Evolutionary conservation across 2,888 invertebrate species (phyloP), one percentile per base, ranked within the genome.

Genomic region (Taphrorychus bicolor): DNA sequence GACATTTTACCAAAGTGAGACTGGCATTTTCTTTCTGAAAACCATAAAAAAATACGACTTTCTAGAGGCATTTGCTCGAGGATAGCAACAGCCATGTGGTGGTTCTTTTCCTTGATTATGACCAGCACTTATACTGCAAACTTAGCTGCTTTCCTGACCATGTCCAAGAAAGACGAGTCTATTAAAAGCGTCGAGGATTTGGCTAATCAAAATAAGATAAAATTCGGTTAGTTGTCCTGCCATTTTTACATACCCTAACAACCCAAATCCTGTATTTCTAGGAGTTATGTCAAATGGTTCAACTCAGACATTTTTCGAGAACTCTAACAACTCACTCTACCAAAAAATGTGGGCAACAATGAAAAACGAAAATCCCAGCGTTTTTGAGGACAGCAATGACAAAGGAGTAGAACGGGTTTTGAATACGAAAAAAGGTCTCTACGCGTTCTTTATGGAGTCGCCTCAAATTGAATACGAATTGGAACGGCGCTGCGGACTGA

Each of bases 361-460:
- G 97, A 89, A 90, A 73, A 88, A 91, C 11, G 87, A 92, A 3
- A 86, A 78, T 58, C 95, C 95, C 0, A 87, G 90, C 0, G 95
- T 97, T 0, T 96, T 95, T 80, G 89, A 91, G 4, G 87, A 87
- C 69, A 90, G 86, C 74, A 97, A 96, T 24, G 71, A 60, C 18
- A 70, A 65, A 51, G 71, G 71, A 11, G 89, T 95, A 0, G 91
- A 94, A 9, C 85, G 94, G 70, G 97, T 97, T 0, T 77, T 87
- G 59, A 91, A 89, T 79, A 89, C 88, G 14, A 92, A 92, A 80
- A 87, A 91, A 65, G 87, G 90, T 65, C 85, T 86, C 52, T 99
- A 96, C 80, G 98, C 98, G 1, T 98, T 93, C 81, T 86, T 99
- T 56, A 97, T 98, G 95, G 98, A 99, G 84, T 97, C 96, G 1